Base-by-base conservation (phyloP, 2,888 invertebrate species). In the Macrophya annulata region DNA sequence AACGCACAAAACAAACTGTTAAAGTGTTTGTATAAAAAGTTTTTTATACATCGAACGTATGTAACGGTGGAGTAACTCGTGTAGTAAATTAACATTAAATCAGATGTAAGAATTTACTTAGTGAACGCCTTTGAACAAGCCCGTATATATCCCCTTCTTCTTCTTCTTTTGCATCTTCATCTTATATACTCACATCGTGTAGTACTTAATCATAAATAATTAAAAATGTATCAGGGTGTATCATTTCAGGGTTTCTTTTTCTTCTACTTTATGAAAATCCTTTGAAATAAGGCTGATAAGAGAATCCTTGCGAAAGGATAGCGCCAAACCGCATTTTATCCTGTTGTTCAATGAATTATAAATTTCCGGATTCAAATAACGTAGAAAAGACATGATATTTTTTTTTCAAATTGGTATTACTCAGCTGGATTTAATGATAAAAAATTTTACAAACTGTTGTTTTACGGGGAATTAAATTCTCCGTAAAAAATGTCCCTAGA, bases 71-170 rank as follows among this genome's bases (percentile, higher is more conserved):
- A 48, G 45, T 76, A 48, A 76, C 76, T 76, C 76, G 76, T 76
- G 76, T 76, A 48, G 48, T n/a, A 48, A 76, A 76, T 76, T 76
- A 76, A 48, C 76, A 76, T 76, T 76, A 76, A 48, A 76, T 76
- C 76, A 76, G 48, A 76, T 25, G 76, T 76, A 76, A 76, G 76
- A 76, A 76, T 45, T 72, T 40, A 31, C 72, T n/a, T 4, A 21
- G 45, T 45, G 76, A 45, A 76, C 48, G 31, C 76, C 71, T 71
- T 71, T 71, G 15, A 71, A 71, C 71, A 71, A 71, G 9, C 6
- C 40, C 31, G 12, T 31, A n/a, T 10, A 25, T 10, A 25, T 62
- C 62, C 25, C 62, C 12, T n/a, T 4, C 55, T n/a, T 4, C 10
- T 25, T 10, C 25, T 62, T 12, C 25, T 62, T 25, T 25, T 8